Percentiles rank a stretch among this genome's conserved stretches.
Conservation (phyloP, 2,797 vertebrate species). For the Pithecia hirsuta region DNA sequence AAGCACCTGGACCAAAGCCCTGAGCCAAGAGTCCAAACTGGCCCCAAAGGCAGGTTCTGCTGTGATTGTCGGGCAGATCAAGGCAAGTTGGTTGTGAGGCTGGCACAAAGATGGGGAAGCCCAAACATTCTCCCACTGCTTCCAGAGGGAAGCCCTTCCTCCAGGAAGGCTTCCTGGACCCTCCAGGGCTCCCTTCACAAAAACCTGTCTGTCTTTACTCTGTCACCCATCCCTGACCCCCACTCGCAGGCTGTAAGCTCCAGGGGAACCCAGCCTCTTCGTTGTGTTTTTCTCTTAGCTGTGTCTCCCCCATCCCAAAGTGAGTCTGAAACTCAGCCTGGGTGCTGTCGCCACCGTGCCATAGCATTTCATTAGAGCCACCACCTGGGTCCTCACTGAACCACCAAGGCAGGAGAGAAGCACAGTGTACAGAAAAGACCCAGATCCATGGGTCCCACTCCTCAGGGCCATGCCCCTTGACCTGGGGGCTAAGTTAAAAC, state of each 20-base stretch:
- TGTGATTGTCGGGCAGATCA: neutral
- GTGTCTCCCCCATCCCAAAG: neutral
- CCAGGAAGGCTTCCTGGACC: neutral
- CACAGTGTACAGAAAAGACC: neutral
- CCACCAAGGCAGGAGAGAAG: neutral
- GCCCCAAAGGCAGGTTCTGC: neutral
- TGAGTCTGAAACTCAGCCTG: neutral
- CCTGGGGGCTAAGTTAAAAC: neutral
- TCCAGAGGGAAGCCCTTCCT: neutral
- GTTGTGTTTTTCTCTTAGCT: neutral
- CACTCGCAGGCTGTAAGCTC: too few relatives aligned
- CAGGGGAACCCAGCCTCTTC: neutral
- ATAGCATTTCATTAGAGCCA: neutral
- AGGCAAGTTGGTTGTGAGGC: neutral
- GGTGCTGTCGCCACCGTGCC: neutral
- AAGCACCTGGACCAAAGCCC: neutral
- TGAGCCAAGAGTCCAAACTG: neutral
- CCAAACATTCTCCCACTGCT: neutral
- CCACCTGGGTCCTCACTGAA: neutral
- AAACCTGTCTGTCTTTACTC: neutral
- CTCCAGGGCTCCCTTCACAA: neutral
- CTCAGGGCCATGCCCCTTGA: neutral
- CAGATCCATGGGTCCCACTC: neutral
- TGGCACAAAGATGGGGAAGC: neutral
- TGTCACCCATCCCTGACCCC: accelerated